These are phyloP conservation scores for Connochaetes taurinus DNA, from an alignment of 2,113 vertebrate species.

Conservation along the genomic window DNA sequence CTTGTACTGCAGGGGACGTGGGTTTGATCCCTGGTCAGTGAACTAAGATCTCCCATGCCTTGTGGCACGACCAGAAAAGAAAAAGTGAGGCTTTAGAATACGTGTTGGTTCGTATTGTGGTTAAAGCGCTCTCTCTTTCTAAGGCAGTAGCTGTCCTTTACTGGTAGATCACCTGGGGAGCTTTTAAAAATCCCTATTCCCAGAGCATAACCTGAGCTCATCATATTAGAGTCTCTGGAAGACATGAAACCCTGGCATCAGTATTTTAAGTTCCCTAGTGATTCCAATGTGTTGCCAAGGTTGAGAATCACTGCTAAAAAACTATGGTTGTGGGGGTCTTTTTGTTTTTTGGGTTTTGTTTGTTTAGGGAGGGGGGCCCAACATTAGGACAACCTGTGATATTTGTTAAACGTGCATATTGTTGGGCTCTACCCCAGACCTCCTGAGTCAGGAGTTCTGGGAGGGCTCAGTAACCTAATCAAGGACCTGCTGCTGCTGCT, in stretches of 20 bases:
- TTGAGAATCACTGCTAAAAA: not conserved
- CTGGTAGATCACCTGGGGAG: not conserved
- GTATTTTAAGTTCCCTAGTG: not conserved
- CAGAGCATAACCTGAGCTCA: not conserved
- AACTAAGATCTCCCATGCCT: not conserved
- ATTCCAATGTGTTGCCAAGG: not conserved
- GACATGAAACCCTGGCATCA: not conserved
- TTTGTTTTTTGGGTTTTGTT: not conserved
- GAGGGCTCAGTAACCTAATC: not conserved
- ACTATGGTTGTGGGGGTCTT: no score
- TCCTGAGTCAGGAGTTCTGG: not conserved
- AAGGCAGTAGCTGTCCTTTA: not conserved
- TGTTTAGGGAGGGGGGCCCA: not conserved
- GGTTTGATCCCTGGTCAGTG: not conserved
- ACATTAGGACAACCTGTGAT: not conserved
- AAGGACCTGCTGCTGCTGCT: not conserved
- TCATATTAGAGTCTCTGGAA: not conserved
- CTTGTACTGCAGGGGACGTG: not conserved
- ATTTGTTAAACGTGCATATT: not conserved
- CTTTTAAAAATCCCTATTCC: not conserved
- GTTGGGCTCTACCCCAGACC: not conserved
- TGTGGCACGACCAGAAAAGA: not conserved
- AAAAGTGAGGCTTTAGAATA: constrained; percentile 13
- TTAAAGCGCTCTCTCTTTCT: not conserved
- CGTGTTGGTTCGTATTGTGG: not conserved